These are phyloP conservation scores for Actias luna DNA, from an alignment of 2,888 invertebrate genomes.

Conservation along the genomic window DNA sequence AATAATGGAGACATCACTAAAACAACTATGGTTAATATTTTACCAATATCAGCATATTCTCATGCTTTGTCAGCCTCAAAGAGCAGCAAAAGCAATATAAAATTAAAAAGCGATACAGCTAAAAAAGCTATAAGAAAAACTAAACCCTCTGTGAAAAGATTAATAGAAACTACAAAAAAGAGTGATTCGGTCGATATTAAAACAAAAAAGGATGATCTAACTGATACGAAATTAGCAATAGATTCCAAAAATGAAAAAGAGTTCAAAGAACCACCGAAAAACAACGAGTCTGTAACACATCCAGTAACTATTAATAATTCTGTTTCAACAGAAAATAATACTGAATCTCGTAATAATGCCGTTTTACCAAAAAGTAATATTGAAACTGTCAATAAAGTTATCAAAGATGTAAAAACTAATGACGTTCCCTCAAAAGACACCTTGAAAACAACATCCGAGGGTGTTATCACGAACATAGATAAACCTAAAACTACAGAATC, in stretches of 20 bases:
- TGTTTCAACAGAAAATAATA: constrained; percentile 11
- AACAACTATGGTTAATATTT: constrained; percentile 76
- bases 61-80: constrained; percentile 64
- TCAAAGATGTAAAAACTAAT: neutral
- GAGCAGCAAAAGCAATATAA: constrained; percentile 55
- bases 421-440: neutral
- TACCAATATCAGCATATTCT: constrained; percentile 77
- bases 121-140: constrained; percentile 43
- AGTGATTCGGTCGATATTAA: constrained; percentile 21
- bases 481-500: constrained; percentile 15
- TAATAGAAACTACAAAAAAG: constrained; percentile 26
- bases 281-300: constrained; percentile 23
- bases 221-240: neutral
- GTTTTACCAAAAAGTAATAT: constrained; percentile 10
- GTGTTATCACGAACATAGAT: neutral
- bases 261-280: constrained; percentile 18
- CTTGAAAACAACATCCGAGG: neutral
- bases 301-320: constrained; percentile 8
- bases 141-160: constrained; percentile 32
- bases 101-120: constrained; percentile 41
- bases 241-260: constrained; percentile 4
- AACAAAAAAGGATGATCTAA: constrained; percentile 22
- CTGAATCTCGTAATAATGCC: constrained; percentile 14
- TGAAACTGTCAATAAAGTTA: neutral
- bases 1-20: constrained; percentile 66